phyloP scores from a whole-genome alignment of 2,113 vertebrate genomes.

The Sminthopsis crassicaudata region DNA sequence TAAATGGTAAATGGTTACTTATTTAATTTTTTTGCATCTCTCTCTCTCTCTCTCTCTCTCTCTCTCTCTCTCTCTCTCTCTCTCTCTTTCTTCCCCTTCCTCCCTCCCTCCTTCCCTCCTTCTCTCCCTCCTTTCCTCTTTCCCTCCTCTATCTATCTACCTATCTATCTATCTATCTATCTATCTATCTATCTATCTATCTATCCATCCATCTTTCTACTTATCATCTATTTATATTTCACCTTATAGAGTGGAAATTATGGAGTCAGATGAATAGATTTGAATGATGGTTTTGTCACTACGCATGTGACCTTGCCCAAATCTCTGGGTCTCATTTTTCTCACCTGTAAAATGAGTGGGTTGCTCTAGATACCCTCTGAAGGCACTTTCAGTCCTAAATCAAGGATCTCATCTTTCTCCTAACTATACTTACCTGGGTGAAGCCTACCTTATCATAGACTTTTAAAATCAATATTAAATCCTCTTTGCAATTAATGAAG shows the following conservation, averaged over 20 bases:
- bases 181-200: background rate
- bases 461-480: background rate
- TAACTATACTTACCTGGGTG: background rate
- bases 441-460: background rate
- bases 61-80: no score
- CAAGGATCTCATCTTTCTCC: background rate
- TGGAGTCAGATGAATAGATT: background rate
- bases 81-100: no score
- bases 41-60: no score
- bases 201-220: background rate
- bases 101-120: no score
- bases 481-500: background rate
- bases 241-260: background rate
- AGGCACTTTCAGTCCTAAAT: background rate
- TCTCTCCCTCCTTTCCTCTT: no score
- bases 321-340: background rate
- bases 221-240: background rate
- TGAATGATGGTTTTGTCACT: background rate
- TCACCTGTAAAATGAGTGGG: background rate
- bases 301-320: background rate
- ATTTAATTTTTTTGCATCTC: background rate
- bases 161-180: background rate
- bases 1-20: background rate
- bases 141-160: background rate
- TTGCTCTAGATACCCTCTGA: background rate